Evolutionary conservation across 2,888 invertebrate species (phyloP).

Genomic region (Chymomyza amoena): DNA sequence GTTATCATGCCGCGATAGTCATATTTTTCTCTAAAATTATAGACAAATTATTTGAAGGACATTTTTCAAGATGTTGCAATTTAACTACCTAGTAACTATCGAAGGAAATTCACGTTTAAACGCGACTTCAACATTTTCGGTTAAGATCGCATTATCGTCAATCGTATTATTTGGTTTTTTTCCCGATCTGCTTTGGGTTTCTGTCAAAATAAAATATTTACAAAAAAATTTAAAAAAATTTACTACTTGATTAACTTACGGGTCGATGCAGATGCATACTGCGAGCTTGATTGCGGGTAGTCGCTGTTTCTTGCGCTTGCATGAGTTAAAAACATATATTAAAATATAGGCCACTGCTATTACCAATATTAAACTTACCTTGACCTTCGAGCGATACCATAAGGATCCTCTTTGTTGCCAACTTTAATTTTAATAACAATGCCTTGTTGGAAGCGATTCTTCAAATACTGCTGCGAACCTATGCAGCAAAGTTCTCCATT

Average conservation of each 20-base stretch:
- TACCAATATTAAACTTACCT: neutral
- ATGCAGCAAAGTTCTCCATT: constrained; percentile 85
- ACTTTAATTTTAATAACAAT: constrained; percentile 77
- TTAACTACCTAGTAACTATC: neutral
- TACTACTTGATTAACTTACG: neutral
- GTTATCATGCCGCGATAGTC: constrained; percentile 83
- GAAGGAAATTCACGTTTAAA: constrained; percentile 33
- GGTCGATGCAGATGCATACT: neutral
- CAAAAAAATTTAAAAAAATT: neutral
- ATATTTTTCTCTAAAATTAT: constrained; percentile 80
- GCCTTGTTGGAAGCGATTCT: constrained; percentile 82
- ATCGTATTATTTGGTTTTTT: neutral
- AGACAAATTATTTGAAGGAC: constrained; percentile 69
- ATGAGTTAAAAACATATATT: too few relatives aligned
- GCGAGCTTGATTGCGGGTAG: neutral
- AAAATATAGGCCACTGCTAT: too few relatives aligned
- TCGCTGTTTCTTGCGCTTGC: neutral
- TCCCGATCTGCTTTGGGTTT: too few relatives aligned
- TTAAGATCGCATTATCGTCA: neutral
- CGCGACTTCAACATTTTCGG: constrained; percentile 13
- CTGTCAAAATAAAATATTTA: neutral
- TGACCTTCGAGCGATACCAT: neutral
- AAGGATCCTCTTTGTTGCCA: constrained; percentile 3
- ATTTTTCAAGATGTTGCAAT: neutral
- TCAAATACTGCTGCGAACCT: constrained; percentile 85